Conservation (phyloP, 2,888 invertebrate species). For the Epistrophe grossulariae region DNA sequence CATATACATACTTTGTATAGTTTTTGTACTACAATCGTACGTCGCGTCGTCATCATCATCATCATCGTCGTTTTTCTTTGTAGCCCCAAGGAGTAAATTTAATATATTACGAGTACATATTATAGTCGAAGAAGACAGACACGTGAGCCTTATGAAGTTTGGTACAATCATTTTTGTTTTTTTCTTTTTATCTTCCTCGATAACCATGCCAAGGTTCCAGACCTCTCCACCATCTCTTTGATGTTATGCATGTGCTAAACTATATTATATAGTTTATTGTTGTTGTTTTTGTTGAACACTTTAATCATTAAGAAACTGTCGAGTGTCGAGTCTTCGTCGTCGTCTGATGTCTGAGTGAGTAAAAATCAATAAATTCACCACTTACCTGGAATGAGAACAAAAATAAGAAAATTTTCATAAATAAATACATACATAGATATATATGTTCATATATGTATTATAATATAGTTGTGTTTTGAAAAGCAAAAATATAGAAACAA, state of each 20-base stretch:
- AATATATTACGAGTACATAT: no score
- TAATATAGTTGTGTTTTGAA: not conserved
- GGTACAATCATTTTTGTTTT: slow-evolving; percentile 13
- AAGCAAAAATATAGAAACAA: not conserved
- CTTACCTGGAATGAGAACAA: slow-evolving; percentile 60
- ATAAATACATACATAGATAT: not conserved
- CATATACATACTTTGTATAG: not conserved
- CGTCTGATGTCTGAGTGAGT: slow-evolving; percentile 46
- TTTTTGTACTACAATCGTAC: not conserved
- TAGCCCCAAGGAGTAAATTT: slow-evolving; percentile 58
- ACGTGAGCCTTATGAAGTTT: slow-evolving; percentile 36
- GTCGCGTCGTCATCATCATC: not conserved
- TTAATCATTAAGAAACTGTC: slow-evolving; percentile 52
- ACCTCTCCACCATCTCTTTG: slow-evolving; percentile 68
- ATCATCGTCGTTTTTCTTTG: not conserved
- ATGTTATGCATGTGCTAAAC: slow-evolving; percentile 12
- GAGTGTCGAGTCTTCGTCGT: slow-evolving; percentile 19
- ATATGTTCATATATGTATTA: not conserved
- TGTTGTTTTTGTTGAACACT: slow-evolving; percentile 46
- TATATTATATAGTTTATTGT: not conserved
- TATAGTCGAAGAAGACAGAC: slow-evolving; percentile 22
- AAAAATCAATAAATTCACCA: slow-evolving; percentile 68
- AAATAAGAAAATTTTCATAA: not conserved
- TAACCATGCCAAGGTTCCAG: slow-evolving; percentile 71
- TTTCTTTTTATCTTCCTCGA: slow-evolving; percentile 18